Evolutionary conservation across 2,113 vertebrate species (phyloP), one percentile per base, ranked within the genome.

Genomic region (Lichenostomus cassidix): DNA sequence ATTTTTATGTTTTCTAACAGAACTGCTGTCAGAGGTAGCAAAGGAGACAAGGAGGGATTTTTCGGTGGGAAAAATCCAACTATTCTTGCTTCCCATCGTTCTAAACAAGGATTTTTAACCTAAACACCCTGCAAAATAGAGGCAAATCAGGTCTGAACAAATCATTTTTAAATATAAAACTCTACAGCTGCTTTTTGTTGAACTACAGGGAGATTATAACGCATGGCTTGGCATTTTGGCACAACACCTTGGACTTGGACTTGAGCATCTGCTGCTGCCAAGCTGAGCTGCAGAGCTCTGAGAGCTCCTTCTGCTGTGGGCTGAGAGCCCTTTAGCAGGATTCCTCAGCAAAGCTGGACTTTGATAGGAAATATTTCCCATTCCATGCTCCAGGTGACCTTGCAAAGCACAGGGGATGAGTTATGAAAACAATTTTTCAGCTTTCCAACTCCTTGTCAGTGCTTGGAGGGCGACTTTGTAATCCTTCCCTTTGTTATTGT

Each of bases 131-230:
- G 19, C 24, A 82, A 63, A 73, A 41, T 7, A 37, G 22, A 16
- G 59, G 22, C 24, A 83, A 83, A 80, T 13, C n/a, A 15, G 11
- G 5, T 73, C 58, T 58, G 58, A 19, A 37, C 6, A 52, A 50
- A 15, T 56, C 35, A 3, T 7, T 59, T 89, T 60, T 9, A 35
- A 50, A 42, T 3, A 9, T 11, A 20, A 78, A 81, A 59, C 49
- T 2, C 9, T 0, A 19, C 0, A 0, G 15, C 3, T 46, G 5
- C 4, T 6, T 52, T 79, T 33, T 80, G 8, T 9, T 60, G 62
- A 31, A 27, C 8, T 3, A 5, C 63, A 59, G 60, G 12, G 4
- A 41, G 33, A 31, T 70, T 5, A 7, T 12, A 47, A 65, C 3
- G 24, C 60, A 3, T 8, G 42, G 22, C 16, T 44, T 67, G 33